Evolutionary conservation across 2,888 invertebrate genomes (phyloP).

Genomic region (Drosophila leonis): DNA sequence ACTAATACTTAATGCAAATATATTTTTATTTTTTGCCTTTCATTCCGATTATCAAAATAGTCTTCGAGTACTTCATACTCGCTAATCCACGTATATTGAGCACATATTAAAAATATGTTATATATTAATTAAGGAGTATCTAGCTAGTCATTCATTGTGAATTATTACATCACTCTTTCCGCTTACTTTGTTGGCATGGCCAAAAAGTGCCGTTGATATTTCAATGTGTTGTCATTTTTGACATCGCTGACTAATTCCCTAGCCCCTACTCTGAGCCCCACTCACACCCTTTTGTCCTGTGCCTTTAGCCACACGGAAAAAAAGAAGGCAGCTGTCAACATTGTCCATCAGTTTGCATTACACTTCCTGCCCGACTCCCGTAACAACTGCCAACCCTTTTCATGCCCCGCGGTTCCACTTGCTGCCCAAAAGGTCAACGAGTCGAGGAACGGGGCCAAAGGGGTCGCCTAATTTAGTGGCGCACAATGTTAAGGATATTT

Average conservation of each 20-base stretch:
- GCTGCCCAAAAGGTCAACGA: conserved; percentile 73
- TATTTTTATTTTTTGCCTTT: not conserved
- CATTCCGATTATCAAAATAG: not conserved
- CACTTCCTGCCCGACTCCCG: conserved; percentile 53
- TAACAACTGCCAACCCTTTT: conserved; percentile 64
- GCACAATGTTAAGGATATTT: conserved; percentile 75
- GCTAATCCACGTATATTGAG: too few relatives aligned
- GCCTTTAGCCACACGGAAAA: not conserved
- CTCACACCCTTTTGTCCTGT: not conserved
- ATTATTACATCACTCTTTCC: conserved; percentile 12
- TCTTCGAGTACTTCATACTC: too few relatives aligned
- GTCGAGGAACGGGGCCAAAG: conserved; percentile 26
- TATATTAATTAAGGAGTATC: conserved; percentile 5
- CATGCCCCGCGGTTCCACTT: conserved; percentile 71
- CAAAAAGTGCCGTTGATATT: conserved; percentile 61
- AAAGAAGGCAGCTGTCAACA: conserved; percentile 69
- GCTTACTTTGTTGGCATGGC: conserved; percentile 65
- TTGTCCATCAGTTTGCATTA: conserved; percentile 60
- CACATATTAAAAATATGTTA: too few relatives aligned
- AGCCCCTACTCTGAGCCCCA: conserved; percentile 5
- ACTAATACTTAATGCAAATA: too few relatives aligned
- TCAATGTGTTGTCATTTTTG: conserved; percentile 72
- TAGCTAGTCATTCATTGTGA: not conserved
- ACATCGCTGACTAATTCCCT: conserved; percentile 74
- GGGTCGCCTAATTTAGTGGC: conserved; percentile 72